Evolutionary conservation across 2,113 vertebrate species (phyloP), one percentile per base, ranked within the genome.

Genomic region (Pelodiscus sinensis): DNA sequence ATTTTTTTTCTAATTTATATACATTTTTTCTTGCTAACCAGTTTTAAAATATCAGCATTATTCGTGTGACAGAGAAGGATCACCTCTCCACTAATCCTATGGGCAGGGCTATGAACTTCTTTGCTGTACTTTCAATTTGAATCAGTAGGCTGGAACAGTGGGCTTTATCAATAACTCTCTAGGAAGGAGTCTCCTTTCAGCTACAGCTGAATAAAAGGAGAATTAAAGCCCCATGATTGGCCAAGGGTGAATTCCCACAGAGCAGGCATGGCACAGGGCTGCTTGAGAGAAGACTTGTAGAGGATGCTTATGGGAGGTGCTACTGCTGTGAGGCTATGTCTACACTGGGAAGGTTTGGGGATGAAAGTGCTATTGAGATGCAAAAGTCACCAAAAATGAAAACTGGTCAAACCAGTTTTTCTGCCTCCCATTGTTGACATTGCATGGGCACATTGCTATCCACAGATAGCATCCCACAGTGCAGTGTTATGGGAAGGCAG

Each of bases 141-240:
- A 62, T 35, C 7, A 38, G 3, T 54, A 9, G 9, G 51, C 3
- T 38, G 52, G 21, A 9, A 0, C 1, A 9, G 68, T 10, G 29
- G 3, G 6, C 35, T 80, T 54, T 71, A 3, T 27, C 0, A 4
- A 8, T 21, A 13, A 25, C 10, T 52, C 27, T 73, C 57, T 21
- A 22, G 51, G 38, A 44, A 81, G 5, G 12, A 71, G 22, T n/a
- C 9, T 85, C 9, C 31, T 35, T 22, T 90, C 27, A 8, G 18
- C 16, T 79, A n/a, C 51, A 38, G 29, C 29, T 81, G 11, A 65
- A 31, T 15, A 65, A 65, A 65, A 14, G 60, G 14, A 29, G 29
- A 65, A 65, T 22, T 31, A 6, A 52, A 84, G 38, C 27, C 8
- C 57, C 13, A 22, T 4, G 58, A 62, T 62, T 62, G 58, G 27